Evolutionary conservation across 2,113 vertebrate genomes (phyloP).

Genomic region (Pontoporia blainvillei): DNA sequence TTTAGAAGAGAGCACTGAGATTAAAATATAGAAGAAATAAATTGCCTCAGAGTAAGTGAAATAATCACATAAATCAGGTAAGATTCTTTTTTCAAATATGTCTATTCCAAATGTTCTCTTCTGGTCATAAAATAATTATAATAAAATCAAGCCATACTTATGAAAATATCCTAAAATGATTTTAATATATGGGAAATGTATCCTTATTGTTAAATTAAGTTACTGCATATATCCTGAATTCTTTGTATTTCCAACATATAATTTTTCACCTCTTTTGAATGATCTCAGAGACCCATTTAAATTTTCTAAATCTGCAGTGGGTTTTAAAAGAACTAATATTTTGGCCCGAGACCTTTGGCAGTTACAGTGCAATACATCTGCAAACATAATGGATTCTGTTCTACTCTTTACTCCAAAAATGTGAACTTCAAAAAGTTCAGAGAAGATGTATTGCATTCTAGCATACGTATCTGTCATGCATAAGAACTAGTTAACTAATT

Average conservation of each 20-base stretch:
- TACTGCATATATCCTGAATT: not conserved
- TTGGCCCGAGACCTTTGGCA: slow-evolving; percentile 58
- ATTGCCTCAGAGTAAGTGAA: not conserved
- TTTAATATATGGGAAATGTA: not conserved
- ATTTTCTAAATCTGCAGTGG: slow-evolving; percentile 20
- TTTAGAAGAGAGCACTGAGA: not conserved
- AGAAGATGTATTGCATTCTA: slow-evolving; percentile 55
- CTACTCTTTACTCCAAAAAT: slow-evolving; percentile 57
- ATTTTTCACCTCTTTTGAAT: slow-evolving; percentile 30
- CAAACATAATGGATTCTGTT: slow-evolving; percentile 64
- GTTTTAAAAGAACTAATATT: slow-evolving; percentile 56
- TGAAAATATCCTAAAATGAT: not conserved
- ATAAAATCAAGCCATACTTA: slow-evolving; percentile 21
- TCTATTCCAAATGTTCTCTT: not conserved
- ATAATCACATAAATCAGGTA: not conserved
- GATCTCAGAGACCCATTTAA: slow-evolving; percentile 18
- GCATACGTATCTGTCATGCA: slow-evolving; percentile 36
- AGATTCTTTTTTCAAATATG: not conserved
- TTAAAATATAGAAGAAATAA: slow-evolving; percentile 29
- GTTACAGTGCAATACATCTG: slow-evolving; percentile 52
- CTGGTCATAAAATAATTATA: slow-evolving; percentile 27
- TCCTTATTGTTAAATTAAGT: slow-evolving; percentile 41
- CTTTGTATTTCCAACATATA: slow-evolving; percentile 43
- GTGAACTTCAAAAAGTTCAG: slow-evolving; percentile 69
- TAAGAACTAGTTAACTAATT: slow-evolving; percentile 77